Evolutionary conservation across 2,888 invertebrate genomes (phyloP).

Genomic region (Torymus aiolomorphi): DNA sequence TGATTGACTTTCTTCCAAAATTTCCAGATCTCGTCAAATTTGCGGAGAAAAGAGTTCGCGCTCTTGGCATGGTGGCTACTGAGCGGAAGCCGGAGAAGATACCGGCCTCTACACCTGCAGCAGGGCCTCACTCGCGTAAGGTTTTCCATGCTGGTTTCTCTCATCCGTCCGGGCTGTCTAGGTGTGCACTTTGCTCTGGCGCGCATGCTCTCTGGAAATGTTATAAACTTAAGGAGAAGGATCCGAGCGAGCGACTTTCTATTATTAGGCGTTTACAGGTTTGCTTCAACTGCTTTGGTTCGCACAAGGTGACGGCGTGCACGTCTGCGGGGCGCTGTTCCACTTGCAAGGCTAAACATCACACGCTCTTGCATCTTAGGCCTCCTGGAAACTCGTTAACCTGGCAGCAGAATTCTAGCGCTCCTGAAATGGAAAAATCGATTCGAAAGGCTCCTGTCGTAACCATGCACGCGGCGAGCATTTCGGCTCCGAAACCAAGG

Average conservation of each 20-base stretch:
- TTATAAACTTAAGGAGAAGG: not conserved
- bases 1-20: not conserved
- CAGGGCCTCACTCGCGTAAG: conserved; percentile 4
- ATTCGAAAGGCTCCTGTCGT: not conserved
- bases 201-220: conserved; percentile 26
- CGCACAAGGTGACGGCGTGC: not conserved
- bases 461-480: not conserved
- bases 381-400: not conserved
- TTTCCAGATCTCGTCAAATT: conserved; percentile 34
- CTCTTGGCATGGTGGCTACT: not conserved
- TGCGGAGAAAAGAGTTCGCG: conserved; percentile 7
- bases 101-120: not conserved
- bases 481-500: not conserved
- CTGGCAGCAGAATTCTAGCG: not conserved
- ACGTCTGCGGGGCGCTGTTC: not conserved
- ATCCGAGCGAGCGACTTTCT: not conserved
- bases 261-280: not conserved
- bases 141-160: conserved; percentile 20
- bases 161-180: not conserved
- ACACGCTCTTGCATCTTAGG: not conserved
- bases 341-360: not conserved
- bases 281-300: conserved; percentile 40
- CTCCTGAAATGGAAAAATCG: not conserved
- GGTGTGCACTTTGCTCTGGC: not conserved
- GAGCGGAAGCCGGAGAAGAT: conserved; percentile 16